Base-by-base conservation (phyloP, 2,797 vertebrate species). In the Odontamblyopus lacepedii region DNA sequence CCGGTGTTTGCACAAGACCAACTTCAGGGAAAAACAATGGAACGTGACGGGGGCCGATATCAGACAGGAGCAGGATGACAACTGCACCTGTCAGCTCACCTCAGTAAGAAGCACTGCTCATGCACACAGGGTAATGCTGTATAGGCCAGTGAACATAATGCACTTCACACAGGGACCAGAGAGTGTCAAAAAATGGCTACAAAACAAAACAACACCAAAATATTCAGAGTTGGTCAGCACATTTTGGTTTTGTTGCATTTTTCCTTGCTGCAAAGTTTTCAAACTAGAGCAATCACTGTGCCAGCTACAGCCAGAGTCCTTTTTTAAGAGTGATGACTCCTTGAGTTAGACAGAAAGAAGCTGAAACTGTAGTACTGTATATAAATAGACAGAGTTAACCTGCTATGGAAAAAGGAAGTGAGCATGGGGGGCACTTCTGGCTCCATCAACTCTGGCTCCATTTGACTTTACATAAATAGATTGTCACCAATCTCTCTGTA, bases 11-110 rank as follows among this genome's bases (percentile, higher is more conserved):
- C 38, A 71, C 48, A 32, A 76, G 38, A 73, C 38, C 56, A 48
- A 68, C 48, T 74, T 72, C 5, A 30, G 69, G 74, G 74, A 76
- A 72, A 57, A 73, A 78, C 60, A 67, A 63, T 2, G 16, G 27
- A 74, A 67, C 32, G 51, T 70, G 62, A 73, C 0, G 19, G 63
- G 59, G 13, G 27, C 27, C 61, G 27, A 69, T 63, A 72, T 72
- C 12, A 77, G 13, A 68, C n/a, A 48, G 27, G 13, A 79, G 59
- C 59, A 38, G 16, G 18, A 56, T 56, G 67, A 69, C 35, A 68
- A 71, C 32, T 64, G 60, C 27, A 60, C n/a, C 64, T 66, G 65
- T 59, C 68, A 68, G 35, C 30, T 50, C 60, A 66, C 67, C 53
- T 51, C 27, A 32, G 12, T 48, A 51, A 61, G 29, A 19, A 63